Evolutionary conservation across 2,113 vertebrate genomes (phyloP).

Genomic region (Gyps fulvus): DNA sequence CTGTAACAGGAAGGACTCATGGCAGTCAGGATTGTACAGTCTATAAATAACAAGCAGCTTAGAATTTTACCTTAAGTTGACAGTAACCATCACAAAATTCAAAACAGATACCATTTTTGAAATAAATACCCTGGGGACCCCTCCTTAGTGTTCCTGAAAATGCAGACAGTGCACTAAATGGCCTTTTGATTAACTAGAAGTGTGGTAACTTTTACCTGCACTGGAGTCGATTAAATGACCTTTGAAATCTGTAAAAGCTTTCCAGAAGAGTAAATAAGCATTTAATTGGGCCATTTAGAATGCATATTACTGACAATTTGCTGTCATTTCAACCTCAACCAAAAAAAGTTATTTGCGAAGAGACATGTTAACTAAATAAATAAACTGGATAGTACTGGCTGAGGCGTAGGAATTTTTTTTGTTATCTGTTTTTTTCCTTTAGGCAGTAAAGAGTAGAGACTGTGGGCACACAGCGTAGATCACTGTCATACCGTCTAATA

Average conservation of each 20-base stretch:
- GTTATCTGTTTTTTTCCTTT: neutral
- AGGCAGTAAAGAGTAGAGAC: neutral
- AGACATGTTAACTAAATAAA: neutral
- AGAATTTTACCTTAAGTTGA: neutral
- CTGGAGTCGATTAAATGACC: neutral
- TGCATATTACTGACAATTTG: neutral
- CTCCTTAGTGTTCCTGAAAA: neutral
- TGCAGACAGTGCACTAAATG: neutral
- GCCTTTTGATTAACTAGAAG: neutral
- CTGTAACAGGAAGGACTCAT: neutral
- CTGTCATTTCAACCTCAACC: neutral
- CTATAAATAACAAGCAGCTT: neutral
- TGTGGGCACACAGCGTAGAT: neutral
- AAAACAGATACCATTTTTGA: neutral
- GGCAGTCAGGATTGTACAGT: neutral
- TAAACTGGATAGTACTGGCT: neutral
- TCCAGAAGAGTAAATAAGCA: neutral
- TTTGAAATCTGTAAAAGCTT: neutral
- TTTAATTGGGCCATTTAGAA: neutral
- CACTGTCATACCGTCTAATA: rapidly evolving
- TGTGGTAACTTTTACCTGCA: neutral
- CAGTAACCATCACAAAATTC: neutral
- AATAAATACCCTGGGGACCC: neutral
- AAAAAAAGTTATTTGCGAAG: neutral
- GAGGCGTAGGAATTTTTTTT: neutral